Evolutionary conservation across 2,797 vertebrate genomes (phyloP), one percentile per base, ranked within the genome.

Genomic region (Aplochiton taeniatus): DNA sequence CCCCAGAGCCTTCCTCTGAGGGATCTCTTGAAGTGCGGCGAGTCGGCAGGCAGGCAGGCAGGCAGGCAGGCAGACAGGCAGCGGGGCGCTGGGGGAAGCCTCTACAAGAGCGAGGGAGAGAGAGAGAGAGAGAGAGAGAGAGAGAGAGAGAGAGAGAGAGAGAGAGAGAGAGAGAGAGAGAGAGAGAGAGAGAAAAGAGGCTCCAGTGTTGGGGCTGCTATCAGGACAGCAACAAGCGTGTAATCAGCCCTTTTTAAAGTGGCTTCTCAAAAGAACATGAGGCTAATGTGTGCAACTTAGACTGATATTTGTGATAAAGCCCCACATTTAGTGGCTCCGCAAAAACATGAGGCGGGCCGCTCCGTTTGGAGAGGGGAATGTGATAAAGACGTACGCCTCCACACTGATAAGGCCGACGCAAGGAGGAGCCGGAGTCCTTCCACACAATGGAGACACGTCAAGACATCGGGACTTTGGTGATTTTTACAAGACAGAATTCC

Each of bases 141-240:
- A 60, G 12, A 13, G 56, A 51, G 57, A 59, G 57, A 46, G 49
- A 46, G n/a, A n/a, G n/a, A n/a, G n/a, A n/a, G n/a, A n/a, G n/a
- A n/a, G n/a, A n/a, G n/a, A n/a, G n/a, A n/a, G n/a, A n/a, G n/a
- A n/a, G n/a, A n/a, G n/a, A n/a, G n/a, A n/a, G n/a, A n/a, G n/a
- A n/a, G n/a, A n/a, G n/a, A 8, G 16, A 17, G 14, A 46, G 44
- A 17, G 31, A 61, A 8, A 31, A 46, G 42, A 72, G 70, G 75
- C 65, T 67, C 16, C 75, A 0, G 61, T 16, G 53, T 72, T 10
- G 77, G 65, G 58, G 82, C 82, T 75, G 79, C 78, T 85, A 88
- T 90, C 85, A 85, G 77, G 83, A 87, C 87, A 80, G 89, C 89
- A 90, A 89, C 88, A 88, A 90, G 86, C 89, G 77, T 89, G 88